Evolutionary conservation across 2,113 vertebrate genomes (phyloP).

Genomic region (Hymenochirus boettgeri): DNA sequence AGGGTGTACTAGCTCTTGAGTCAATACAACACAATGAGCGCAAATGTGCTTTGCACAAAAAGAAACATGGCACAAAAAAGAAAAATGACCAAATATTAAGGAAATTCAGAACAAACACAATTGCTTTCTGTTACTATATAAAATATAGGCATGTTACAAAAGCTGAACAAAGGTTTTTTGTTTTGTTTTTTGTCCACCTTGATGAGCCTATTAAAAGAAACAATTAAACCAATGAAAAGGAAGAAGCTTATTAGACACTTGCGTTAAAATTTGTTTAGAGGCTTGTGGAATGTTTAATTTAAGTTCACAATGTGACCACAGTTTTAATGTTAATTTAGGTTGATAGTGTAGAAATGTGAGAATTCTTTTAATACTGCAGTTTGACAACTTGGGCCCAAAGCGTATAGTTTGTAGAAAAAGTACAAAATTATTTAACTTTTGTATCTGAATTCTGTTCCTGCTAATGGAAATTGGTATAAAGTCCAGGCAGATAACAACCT

Average conservation of each 20-base stretch:
- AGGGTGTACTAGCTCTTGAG: not conserved
- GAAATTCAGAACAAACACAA: not conserved
- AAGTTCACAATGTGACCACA: not conserved
- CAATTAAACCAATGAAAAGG: conserved; percentile 4
- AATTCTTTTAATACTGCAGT: no score
- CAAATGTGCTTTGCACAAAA: conserved; percentile 19
- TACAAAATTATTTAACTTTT: no score
- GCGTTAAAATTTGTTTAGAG: not conserved
- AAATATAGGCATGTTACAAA: conserved; percentile 7
- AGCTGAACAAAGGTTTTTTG: conserved; percentile 4
- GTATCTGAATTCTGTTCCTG: no score
- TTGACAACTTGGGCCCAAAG: no score
- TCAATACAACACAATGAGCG: conserved; percentile 25
- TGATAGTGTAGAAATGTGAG: no score
- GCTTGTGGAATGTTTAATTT: not conserved
- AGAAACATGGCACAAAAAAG: conserved; percentile 2
- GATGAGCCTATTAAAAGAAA: conserved; percentile 28
- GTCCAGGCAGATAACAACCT: no score
- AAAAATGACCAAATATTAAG: conserved; percentile 17
- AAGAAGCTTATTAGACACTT: not conserved
- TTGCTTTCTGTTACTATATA: conserved; percentile 5
- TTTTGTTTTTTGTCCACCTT: conserved; percentile 12
- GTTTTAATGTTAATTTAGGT: not conserved
- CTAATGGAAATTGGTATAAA: no score
- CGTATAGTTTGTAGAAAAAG: no score